A percentile compares a stretch with the other conserved stretches of the same genome.
phyloP scores from a whole-genome alignment of 2,113 vertebrate genomes.

The Redunca redunca region DNA sequence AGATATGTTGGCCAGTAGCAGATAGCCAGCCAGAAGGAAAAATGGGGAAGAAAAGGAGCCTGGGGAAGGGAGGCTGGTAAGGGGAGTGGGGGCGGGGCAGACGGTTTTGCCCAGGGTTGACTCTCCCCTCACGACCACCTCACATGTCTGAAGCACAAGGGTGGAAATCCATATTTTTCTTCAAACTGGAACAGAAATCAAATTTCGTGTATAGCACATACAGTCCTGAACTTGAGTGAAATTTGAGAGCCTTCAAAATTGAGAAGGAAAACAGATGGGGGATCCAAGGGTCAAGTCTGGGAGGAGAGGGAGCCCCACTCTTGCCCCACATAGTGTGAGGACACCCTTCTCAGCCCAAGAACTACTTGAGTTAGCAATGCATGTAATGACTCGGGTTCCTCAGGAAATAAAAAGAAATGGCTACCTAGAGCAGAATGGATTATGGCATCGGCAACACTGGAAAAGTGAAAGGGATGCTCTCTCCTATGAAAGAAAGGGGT shows the following conservation, averaged over 20 bases:
- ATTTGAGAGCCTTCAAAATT: neutral
- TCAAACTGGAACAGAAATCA: neutral
- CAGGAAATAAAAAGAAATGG: neutral
- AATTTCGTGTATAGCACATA: neutral
- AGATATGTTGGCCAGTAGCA: neutral
- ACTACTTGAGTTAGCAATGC: neutral
- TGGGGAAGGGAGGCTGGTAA: neutral
- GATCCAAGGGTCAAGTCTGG: neutral
- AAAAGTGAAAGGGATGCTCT: neutral
- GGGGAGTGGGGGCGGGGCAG: fast-evolving
- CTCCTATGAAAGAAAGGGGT: neutral
- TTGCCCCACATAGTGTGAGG: neutral
- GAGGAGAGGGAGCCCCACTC: neutral
- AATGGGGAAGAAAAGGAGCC: neutral
- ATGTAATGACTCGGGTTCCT: neutral
- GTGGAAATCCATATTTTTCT: neutral
- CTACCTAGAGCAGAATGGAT: neutral
- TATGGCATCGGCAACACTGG: neutral
- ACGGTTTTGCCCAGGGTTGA: neutral
- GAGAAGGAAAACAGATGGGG: neutral
- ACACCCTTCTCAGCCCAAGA: neutral
- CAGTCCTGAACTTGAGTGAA: neutral
- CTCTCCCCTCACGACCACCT: neutral
- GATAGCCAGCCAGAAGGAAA: neutral
- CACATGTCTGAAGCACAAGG: neutral